Evolutionary conservation across 1,140 invertebrate genomes (phyloP), one percentile per base, ranked within the genome.

Genomic region (Aphelinus certus): DNA sequence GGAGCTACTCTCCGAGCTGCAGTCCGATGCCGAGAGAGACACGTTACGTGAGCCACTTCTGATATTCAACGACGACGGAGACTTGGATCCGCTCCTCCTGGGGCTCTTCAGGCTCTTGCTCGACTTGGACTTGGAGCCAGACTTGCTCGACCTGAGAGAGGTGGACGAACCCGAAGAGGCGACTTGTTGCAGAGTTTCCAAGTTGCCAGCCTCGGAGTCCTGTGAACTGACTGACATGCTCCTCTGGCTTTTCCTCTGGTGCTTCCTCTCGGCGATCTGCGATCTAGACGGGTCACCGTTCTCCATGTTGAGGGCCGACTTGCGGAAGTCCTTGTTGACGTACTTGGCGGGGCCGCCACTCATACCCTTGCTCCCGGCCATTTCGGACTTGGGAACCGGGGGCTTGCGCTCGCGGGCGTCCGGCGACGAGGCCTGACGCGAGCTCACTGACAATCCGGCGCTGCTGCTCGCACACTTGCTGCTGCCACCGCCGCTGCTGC

Each of bases 271-370:
- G 48, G 78, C 65, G 7, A 82, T 79, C 67, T 86, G 83, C 2
- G 84, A 86, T 7, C 81, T 76, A 10, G 80, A 81, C 0, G 81
- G 77, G n/a, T 86, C 84, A 1, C 83, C 85, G 65, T 85, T 87
- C 62, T 91, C 91, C 89, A 93, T 93, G 82, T 94, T 95, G 6
- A 94, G 83, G 0, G 91, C 90, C 0, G 93, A 94, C 83, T 95
- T 94, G 7, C 93, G 88, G 80, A 94, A 94, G 81, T 94, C 93
- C 85, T 94, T 94, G 82, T 94, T 94, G 4, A 90, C 88, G 53
- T 86, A 88, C 70, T 89, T 90, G 0, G 75, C 69, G 4, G 79
- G 79, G 46, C 48, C 68, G 10, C 75, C 46, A 77, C 76, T 5
- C 49, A 47, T 1, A 0, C 26, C 46, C 48, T 79, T 88, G 74